Conservation (phyloP, 2,888 invertebrate species). For the Drosophila tanythrix region DNA sequence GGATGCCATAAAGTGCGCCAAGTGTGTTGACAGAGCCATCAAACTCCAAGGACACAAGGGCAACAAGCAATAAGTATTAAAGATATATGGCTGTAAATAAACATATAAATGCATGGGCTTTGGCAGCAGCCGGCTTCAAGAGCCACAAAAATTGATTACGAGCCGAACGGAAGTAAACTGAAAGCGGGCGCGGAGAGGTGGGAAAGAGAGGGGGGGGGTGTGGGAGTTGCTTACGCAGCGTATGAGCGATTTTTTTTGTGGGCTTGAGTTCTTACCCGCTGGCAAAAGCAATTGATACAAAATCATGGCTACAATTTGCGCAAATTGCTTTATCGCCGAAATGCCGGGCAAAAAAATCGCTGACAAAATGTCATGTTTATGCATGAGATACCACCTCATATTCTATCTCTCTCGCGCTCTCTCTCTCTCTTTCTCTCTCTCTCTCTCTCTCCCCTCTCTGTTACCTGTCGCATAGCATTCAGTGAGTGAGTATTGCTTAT, state of each 20-base stretch:
- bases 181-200: not conserved
- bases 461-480: not conserved
- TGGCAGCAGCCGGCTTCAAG: constrained; percentile 31
- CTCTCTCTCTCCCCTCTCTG: not conserved
- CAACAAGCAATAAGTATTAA: constrained; percentile 1
- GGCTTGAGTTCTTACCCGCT: constrained; percentile 40
- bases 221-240: constrained; percentile 35
- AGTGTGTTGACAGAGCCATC: constrained; percentile 17
- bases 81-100: constrained; percentile 52
- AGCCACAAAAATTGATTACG: constrained; percentile 60
- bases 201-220: too few species aligned
- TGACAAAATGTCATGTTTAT: constrained; percentile 61
- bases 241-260: constrained; percentile 58
- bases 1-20: not conserved
- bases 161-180: constrained; percentile 12
- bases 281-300: constrained; percentile 72
- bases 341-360: constrained; percentile 34
- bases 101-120: constrained; percentile 22
- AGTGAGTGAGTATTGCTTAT: not conserved
- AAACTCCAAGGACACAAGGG: not conserved
- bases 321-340: constrained; percentile 66
- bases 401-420: not conserved
- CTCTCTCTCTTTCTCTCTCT: too few species aligned
- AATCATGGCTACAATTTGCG: constrained; percentile 72
- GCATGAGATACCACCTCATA: constrained; percentile 33